These are phyloP conservation scores for Ochropacha duplaris DNA, from an alignment of 2,888 invertebrate species.

Conservation along the genomic window DNA sequence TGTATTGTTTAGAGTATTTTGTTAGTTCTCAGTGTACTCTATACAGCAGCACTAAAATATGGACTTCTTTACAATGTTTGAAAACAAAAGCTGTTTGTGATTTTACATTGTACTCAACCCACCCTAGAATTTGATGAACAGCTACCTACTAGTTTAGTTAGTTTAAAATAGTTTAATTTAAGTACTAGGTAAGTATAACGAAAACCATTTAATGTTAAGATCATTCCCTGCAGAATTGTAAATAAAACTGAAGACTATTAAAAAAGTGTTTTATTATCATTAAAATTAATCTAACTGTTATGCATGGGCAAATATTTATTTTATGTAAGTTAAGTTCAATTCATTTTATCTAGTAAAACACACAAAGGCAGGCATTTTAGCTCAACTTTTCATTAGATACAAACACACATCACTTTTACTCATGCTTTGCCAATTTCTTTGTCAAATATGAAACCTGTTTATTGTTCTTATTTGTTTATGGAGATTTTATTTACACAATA, in stretches of 20 bases:
- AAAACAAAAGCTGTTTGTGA: constrained; percentile 61
- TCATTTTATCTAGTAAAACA: background rate
- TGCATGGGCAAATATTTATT: constrained; percentile 9
- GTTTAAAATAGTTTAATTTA: constrained; percentile 21
- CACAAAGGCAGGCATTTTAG: background rate
- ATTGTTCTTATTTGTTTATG: background rate
- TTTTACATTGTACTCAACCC: constrained; percentile 59
- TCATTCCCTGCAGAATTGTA: constrained; percentile 58
- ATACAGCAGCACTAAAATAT: constrained; percentile 32
- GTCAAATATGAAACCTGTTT: background rate
- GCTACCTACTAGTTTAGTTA: constrained; percentile 45
- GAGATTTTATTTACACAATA: constrained; percentile 21
- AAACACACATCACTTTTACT: background rate
- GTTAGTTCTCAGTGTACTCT: constrained; percentile 13
- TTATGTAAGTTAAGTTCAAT: background rate
- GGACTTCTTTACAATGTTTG: constrained; percentile 22
- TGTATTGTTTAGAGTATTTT: constrained; percentile 11
- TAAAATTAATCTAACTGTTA: constrained; percentile 40
- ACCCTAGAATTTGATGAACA: constrained; percentile 60
- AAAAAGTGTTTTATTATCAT: constrained; percentile 61
- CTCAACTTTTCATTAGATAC: background rate
- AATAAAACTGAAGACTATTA: constrained; percentile 72
- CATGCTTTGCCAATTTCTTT: background rate
- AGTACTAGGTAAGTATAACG: constrained; percentile 33
- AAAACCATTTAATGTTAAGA: constrained; percentile 51